These are phyloP conservation scores for Kryphioiulus occultus DNA, from an alignment of 2,888 invertebrate genomes.

Conservation along the genomic window DNA sequence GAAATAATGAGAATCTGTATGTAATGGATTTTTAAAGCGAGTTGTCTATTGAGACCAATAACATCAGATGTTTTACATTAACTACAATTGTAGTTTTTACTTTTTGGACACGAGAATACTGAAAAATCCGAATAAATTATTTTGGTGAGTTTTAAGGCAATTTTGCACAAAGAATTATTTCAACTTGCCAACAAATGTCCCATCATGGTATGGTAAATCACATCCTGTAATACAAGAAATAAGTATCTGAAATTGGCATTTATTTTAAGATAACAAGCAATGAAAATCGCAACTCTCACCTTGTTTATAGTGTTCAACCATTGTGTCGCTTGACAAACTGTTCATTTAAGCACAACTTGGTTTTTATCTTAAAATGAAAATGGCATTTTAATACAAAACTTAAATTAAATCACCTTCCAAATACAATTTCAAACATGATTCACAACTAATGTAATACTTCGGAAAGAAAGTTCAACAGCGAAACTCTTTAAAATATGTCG, in stretches of 20 bases:
- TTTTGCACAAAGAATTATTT: background rate
- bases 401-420: constrained; percentile 23
- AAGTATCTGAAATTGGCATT: background rate
- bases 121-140: no score
- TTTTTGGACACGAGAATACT: no score
- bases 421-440: constrained; percentile 23
- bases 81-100: no score
- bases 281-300: background rate
- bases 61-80: no score
- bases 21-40: no score
- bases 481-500: background rate
- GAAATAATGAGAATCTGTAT: no score
- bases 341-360: background rate
- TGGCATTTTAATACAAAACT: constrained; percentile 23
- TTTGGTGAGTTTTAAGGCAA: no score
- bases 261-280: background rate
- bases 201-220: background rate
- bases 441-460: constrained; percentile 23
- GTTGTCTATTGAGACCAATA: no score
- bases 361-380: constrained; percentile 15
- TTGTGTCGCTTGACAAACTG: background rate
- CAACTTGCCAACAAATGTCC: background rate
- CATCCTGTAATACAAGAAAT: background rate
- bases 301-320: background rate
- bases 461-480: constrained; percentile 23